Conservation (phyloP, 2,797 vertebrate species). For the Neosalanx taihuensis region DNA sequence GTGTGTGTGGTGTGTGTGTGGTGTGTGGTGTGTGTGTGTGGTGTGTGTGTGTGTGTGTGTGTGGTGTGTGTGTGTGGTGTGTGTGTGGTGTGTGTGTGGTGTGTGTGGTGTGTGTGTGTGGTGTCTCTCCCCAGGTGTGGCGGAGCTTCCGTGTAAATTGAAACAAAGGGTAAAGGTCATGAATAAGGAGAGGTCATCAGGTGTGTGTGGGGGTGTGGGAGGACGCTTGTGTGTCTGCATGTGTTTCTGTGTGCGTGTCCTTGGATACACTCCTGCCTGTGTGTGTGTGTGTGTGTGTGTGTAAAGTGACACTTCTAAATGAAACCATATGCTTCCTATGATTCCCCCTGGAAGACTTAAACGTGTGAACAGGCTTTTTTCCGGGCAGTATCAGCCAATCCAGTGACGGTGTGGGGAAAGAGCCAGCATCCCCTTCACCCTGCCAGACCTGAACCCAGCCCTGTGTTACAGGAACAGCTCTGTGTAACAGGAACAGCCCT, state of each 20-base stretch:
- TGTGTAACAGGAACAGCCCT: too few relatives aligned
- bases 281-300: slow-evolving; percentile 13
- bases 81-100: not conserved
- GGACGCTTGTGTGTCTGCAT: slow-evolving; percentile 14
- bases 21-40: too few relatives aligned
- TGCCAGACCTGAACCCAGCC: too few relatives aligned
- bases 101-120: not conserved
- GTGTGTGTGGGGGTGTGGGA: too few relatives aligned
- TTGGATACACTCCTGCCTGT: too few relatives aligned
- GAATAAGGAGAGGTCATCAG: not conserved
- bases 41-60: too few relatives aligned
- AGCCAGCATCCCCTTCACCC: too few relatives aligned
- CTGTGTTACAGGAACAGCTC: too few relatives aligned
- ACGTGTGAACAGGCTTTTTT: slow-evolving; percentile 32
- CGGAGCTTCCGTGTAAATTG: slow-evolving; percentile 37
- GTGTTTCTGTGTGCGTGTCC: not conserved
- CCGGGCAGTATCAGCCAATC: not conserved
- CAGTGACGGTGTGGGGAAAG: too few relatives aligned
- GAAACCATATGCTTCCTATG: slow-evolving; percentile 54
- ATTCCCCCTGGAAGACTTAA: slow-evolving; percentile 16
- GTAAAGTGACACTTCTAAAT: slow-evolving; percentile 31
- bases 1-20: too few relatives aligned
- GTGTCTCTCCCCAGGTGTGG: slow-evolving; percentile 28
- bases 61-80: too few relatives aligned
- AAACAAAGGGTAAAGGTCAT: slow-evolving; percentile 38